Evolutionary conservation across 2,888 invertebrate genomes (phyloP).

Genomic region (Seira musarum): DNA sequence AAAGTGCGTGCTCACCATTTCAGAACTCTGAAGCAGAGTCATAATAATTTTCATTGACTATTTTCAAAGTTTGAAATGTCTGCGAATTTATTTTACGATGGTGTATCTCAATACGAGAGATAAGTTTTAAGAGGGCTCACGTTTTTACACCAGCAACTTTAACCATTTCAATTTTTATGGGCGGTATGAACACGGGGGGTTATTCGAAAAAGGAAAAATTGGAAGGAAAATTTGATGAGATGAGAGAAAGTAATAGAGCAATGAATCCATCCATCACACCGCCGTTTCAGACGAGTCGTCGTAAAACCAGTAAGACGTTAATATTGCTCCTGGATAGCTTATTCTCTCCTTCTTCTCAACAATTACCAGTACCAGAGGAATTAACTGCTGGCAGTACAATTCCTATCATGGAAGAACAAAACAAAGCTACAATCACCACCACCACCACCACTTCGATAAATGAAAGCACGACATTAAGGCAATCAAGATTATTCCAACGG

Average conservation of each 20-base stretch:
- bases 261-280: conserved; percentile 34
- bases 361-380: conserved; percentile 19
- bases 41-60: background rate
- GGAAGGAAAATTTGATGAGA: background rate
- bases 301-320: conserved; percentile 5
- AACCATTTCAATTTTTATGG: conserved; percentile 10
- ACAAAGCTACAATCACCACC: conserved; percentile 2
- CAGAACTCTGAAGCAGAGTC: background rate
- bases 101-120: background rate
- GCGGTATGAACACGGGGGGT: background rate
- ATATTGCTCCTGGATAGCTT: conserved; percentile 11
- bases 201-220: background rate
- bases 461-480: background rate
- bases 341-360: background rate
- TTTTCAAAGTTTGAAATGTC: background rate
- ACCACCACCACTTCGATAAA: no score
- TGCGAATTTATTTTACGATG: background rate
- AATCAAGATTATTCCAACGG: background rate
- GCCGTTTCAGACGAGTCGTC: background rate
- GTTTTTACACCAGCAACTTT: background rate
- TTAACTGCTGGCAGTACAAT: conserved; percentile 2
- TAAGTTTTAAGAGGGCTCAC: background rate
- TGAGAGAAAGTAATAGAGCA: conserved; percentile 7
- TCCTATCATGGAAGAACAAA: background rate
- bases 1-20: background rate